A percentile compares a stretch with the other conserved stretches of the same genome.
phyloP scores from a whole-genome alignment of 2,888 invertebrate species.

The Eilema caniola region DNA sequence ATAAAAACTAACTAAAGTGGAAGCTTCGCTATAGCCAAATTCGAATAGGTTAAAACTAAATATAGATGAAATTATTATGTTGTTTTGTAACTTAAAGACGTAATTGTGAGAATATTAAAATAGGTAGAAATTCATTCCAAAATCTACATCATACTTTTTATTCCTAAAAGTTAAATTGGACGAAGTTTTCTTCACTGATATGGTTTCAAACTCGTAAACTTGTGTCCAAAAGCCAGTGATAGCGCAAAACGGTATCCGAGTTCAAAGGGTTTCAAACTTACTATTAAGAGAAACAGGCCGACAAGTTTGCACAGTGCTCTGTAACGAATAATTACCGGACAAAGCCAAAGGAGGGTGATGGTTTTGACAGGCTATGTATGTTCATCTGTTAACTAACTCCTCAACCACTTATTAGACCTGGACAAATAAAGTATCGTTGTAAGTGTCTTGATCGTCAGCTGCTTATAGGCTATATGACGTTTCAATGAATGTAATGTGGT shows the following conservation, averaged over 20 bases:
- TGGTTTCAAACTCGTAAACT: conserved; percentile 10
- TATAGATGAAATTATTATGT: neutral
- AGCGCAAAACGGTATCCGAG: conserved; percentile 39
- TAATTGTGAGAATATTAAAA: neutral
- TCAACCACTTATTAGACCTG: too few relatives aligned
- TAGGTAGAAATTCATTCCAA: neutral
- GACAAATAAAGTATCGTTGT: too few relatives aligned
- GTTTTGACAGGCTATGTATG: too few relatives aligned
- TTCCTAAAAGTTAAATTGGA: neutral
- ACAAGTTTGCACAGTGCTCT: conserved; percentile 37
- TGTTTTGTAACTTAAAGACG: neutral
- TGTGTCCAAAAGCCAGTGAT: conserved; percentile 21
- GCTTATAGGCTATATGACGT: too few relatives aligned
- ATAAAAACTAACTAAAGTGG: too few relatives aligned
- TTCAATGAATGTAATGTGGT: too few relatives aligned
- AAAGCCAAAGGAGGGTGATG: too few relatives aligned
- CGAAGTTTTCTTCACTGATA: conserved; percentile 9
- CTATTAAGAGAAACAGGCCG: conserved; percentile 28
- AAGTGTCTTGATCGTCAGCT: too few relatives aligned
- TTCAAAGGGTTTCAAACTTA: conserved; percentile 42
- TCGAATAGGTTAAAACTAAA: too few relatives aligned
- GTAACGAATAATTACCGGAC: conserved; percentile 24
- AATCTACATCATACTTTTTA: neutral
- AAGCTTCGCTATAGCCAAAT: too few relatives aligned
- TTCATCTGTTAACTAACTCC: too few relatives aligned